Base-by-base conservation (phyloP, 2,888 invertebrate genomes). In the Eupithecia insigniata region DNA sequence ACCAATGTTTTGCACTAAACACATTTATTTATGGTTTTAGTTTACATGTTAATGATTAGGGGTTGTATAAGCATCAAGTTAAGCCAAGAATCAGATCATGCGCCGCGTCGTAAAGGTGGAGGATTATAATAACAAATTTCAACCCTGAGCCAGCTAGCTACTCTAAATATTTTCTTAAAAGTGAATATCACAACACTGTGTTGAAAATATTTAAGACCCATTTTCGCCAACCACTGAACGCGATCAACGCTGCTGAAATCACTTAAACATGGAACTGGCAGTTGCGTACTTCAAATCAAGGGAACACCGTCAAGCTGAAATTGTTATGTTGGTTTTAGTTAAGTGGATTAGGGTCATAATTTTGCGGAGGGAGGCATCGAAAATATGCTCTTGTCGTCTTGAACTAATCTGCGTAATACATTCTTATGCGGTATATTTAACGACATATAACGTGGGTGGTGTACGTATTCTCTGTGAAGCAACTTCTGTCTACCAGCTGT, bases 401-500 rank as follows among this genome's bases (percentile, higher is more conserved):
- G 12, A 55, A 55, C 12, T 55, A 12, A 51, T 51, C 12, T 55
- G 12, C 12, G 5, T 26, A 1, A 55, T 14, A 55, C 12, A 26
- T 55, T 55, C 26, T 26, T 12, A 3, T 55, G 26, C 4, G 55
- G 14, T 26, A 26, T 55, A 55, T 55, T 55, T 26, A 26, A 14
- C 51, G 22, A 51, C 51, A 51, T 51, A 22, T 46, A 7, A 46
- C 26, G 10, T 14, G 55, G 55, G 51, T 51, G 22, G 22, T 22
- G 51, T 22, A 12, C 22, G 1, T 55, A 22, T 55, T 1, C 26
- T 26, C 55, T 26, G 22, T 26, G 55, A 26, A 55, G 26, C 26
- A 51, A 55, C 26, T 51, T 51, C 22, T 51, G 51, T 51, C 22
- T 51, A 51, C 55, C 55, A 55, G 26, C 60, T 30, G 36, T 55